Conservation (phyloP, 2,113 vertebrate species). For the Calidris pugnax region DNA sequence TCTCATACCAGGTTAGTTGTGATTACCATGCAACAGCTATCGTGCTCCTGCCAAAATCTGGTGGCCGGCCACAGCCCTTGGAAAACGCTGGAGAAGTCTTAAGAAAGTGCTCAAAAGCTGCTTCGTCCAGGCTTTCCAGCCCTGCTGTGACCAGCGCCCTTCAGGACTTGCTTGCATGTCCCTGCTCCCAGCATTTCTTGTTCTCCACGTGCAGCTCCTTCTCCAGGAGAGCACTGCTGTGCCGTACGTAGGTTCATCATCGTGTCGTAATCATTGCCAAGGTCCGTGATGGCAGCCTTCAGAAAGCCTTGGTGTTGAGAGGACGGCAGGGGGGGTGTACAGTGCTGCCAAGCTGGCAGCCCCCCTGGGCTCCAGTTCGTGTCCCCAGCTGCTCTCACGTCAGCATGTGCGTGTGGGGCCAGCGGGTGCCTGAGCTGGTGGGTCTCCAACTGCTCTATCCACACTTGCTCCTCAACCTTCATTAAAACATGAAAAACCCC, state of each 20-base stretch:
- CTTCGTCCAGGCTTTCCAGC: background rate
- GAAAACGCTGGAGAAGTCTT: fast-evolving
- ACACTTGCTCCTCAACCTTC: background rate
- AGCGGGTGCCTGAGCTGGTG: background rate
- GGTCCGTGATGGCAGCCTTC: background rate
- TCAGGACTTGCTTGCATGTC: slow-evolving; percentile 13
- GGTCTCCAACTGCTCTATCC: background rate
- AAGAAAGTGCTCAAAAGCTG: background rate
- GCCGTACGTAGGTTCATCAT: background rate
- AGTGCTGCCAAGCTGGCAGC: background rate
- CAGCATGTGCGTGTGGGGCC: background rate
- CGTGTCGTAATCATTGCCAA: background rate
- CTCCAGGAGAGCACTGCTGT: background rate
- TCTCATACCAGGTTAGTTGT: background rate
- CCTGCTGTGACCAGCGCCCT: background rate
- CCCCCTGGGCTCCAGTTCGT: fast-evolving
- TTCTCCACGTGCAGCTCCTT: background rate
- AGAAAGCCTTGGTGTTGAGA: background rate
- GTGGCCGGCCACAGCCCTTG: background rate
- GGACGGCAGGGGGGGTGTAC: background rate
- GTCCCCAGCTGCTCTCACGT: background rate
- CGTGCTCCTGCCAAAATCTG: background rate
- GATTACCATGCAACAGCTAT: background rate
- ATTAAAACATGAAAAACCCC: slow-evolving; percentile 45
- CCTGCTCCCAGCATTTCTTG: background rate